Conservation (phyloP, 2,797 vertebrate genomes). For the Agapornis canus region DNA sequence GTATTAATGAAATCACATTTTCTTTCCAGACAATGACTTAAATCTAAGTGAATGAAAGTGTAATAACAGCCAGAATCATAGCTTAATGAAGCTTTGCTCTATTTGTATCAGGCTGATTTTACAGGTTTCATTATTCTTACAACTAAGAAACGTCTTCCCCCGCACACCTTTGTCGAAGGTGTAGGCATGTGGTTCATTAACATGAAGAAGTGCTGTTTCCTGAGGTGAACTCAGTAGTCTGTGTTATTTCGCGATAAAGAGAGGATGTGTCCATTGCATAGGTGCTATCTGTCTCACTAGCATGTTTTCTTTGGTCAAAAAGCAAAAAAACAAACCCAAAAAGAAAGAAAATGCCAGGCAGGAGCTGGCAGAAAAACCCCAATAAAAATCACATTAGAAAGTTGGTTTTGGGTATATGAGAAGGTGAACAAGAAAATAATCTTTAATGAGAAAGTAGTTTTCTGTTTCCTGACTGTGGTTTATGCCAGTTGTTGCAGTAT, state of each 20-base stretch:
- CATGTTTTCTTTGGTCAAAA: not conserved
- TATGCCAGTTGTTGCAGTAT: not conserved
- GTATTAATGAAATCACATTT: not conserved
- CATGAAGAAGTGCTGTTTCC: not conserved
- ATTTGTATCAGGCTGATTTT: constrained; percentile 19
- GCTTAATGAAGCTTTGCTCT: not conserved
- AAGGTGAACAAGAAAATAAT: not conserved
- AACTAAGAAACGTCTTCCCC: not conserved
- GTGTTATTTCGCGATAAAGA: not conserved
- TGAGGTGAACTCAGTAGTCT: not conserved
- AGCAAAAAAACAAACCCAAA: not conserved
- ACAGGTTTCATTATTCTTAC: constrained; percentile 33
- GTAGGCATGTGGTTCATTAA: not conserved
- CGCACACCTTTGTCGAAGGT: accelerated
- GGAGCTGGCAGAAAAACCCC: not conserved
- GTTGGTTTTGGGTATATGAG: not conserved
- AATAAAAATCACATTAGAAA: not conserved
- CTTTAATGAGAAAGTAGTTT: not conserved
- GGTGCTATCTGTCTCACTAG: not conserved
- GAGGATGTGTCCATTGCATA: not conserved
- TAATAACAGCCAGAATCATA: not conserved
- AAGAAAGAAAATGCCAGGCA: not conserved
- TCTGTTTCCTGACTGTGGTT: not conserved
- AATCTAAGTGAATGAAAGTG: not conserved
- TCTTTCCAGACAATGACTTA: not conserved